phyloP scores from a whole-genome alignment of 2,888 invertebrate species.

The Melinaea marsaeus region DNA sequence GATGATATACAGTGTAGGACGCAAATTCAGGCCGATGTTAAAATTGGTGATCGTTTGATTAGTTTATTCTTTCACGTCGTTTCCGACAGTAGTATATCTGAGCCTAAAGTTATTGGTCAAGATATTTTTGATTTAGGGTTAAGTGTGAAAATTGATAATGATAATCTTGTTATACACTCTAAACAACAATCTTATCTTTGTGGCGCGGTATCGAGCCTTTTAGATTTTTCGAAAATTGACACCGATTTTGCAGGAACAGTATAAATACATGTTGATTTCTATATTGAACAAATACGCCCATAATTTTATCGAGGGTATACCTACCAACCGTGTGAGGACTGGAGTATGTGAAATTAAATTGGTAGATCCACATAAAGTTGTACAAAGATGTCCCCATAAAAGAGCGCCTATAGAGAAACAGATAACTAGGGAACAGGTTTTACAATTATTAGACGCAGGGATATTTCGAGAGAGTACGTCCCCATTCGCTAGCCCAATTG shows the following conservation, averaged over 20 bases:
- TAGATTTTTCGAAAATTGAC: constrained; percentile 25
- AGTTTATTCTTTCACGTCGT: constrained; percentile 23
- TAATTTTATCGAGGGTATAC: constrained; percentile 28
- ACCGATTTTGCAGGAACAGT: constrained; percentile 15
- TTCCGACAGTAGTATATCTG: constrained; percentile 13
- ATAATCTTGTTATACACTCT: constrained; percentile 8
- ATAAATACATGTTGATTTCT: too few relatives aligned
- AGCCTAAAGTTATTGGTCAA: constrained; percentile 23
- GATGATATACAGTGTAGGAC: constrained; percentile 23
- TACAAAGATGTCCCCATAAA: constrained; percentile 27
- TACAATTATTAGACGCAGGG: too few relatives aligned
- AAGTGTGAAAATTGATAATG: constrained; percentile 22
- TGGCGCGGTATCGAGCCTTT: too few relatives aligned
- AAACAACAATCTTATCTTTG: constrained; percentile 3
- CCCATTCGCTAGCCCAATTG: too few relatives aligned
- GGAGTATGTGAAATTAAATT: constrained; percentile 24
- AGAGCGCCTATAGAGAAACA: constrained; percentile 31
- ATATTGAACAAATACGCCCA: neutral
- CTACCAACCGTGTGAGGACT: constrained; percentile 25
- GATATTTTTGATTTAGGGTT: constrained; percentile 23
- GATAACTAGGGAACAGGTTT: constrained; percentile 10
- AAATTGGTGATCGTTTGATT: neutral
- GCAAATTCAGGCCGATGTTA: constrained; percentile 14
- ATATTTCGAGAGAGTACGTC: too few relatives aligned
- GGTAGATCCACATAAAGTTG: constrained; percentile 15